Evolutionary conservation across 2,888 invertebrate genomes (phyloP), one percentile per base, ranked within the genome.

Genomic region (Fragum whitleyi): DNA sequence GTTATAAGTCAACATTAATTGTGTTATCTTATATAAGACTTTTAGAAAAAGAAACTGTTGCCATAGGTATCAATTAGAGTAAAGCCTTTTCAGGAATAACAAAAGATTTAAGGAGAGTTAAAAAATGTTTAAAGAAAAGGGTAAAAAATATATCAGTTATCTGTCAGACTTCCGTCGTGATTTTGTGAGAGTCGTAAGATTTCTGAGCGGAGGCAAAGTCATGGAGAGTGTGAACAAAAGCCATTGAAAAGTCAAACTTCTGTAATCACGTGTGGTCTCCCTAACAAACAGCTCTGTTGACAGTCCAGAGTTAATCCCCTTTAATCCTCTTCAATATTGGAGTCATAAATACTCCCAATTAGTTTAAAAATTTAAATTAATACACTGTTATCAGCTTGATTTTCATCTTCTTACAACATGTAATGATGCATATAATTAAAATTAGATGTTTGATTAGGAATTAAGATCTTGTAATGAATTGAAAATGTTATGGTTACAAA

Each of bases 101-200:
- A n/a, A n/a, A n/a, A n/a, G n/a, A n/a, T n/a, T n/a, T n/a, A n/a
- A 9, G 98, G 0, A 97, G 98, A 81, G 97, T 97, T 53, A 98
- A 98, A 95, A 96, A 97, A 91, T 95, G 97, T 32, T 95, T 98
- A 72, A 98, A 99, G 94, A 96, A 97, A 53, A n/a, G 53, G n/a
- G n/a, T 14, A 19, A n/a, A 53, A 14, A 57, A 57, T 26, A 32
- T 32, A 61, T 32, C 29, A 61, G 61, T 26, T 61, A 28, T 2
- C 32, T 61, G 61, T 61, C 29, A 61, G 61, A 61, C 61, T 14
- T 28, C 29, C 29, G 5, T 61, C 19, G 16, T 61, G 32, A 61
- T 9, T 61, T 28, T 61, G 7, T n/a, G 61, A 29, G 61, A 61
- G 61, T 61, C 61, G 61, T 61, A 61, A 28, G 61, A 61, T 61